Evolutionary conservation across 1,140 invertebrate species (phyloP).

Genomic region (Drosophila varians): DNA sequence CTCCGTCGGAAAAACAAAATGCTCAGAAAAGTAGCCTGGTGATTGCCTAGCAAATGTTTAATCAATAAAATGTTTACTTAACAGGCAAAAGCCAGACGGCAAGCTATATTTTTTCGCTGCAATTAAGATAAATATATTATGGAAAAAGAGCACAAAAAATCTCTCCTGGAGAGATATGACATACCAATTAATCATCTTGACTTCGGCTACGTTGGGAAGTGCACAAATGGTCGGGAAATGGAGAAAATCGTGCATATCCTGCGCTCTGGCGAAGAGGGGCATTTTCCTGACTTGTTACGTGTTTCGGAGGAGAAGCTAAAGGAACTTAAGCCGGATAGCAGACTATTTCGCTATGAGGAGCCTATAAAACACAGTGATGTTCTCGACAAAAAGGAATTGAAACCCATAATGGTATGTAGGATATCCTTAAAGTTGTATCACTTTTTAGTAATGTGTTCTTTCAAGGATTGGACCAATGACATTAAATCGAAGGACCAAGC

Average conservation of each 20-base stretch:
- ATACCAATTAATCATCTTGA: constrained; percentile 87
- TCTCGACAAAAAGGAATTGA: constrained; percentile 75
- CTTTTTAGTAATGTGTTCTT: not conserved
- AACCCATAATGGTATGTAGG: constrained; percentile 62
- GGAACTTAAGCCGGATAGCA: constrained; percentile 85
- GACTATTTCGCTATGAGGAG: constrained; percentile 84
- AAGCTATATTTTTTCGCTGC: not conserved
- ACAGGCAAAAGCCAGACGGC: not conserved
- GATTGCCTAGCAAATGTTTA: not conserved
- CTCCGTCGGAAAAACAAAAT: too few relatives aligned
- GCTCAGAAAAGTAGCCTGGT: constrained; percentile 9
- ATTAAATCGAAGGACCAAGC: constrained; percentile 84
- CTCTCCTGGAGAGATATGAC: constrained; percentile 85
- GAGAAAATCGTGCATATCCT: constrained; percentile 87
- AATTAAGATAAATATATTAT: not conserved
- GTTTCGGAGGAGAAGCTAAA: constrained; percentile 85
- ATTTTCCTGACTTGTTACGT: constrained; percentile 86
- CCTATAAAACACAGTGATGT: constrained; percentile 72
- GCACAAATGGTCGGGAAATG: constrained; percentile 85
- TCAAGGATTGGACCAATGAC: constrained; percentile 83
- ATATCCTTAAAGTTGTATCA: not conserved
- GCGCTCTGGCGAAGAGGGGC: constrained; percentile 88
- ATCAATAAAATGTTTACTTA: constrained; percentile 10
- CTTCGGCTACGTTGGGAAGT: constrained; percentile 85
- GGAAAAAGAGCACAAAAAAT: constrained; percentile 56